Evolutionary conservation across 2,797 vertebrate genomes (phyloP).

Genomic region (Clarias platycephalus): DNA sequence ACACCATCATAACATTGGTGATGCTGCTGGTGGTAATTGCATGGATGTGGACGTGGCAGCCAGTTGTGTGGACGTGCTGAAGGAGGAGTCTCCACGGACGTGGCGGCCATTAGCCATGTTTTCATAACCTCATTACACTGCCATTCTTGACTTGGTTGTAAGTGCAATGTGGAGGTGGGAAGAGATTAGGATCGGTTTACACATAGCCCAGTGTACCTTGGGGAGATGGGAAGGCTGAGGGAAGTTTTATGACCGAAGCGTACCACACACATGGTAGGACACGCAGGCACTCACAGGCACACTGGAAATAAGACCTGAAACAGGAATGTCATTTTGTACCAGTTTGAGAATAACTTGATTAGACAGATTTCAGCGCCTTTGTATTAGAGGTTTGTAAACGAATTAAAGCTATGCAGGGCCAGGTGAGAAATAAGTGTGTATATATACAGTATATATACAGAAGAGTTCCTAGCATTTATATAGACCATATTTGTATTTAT

Average conservation of each 20-base stretch:
- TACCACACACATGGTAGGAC: neutral
- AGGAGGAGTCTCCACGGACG: conserved; percentile 29
- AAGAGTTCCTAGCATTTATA: neutral
- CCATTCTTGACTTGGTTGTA: conserved; percentile 49
- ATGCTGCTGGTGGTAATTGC: conserved; percentile 33
- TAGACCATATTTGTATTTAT: conserved; percentile 4
- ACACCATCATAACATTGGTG: conserved; percentile 6
- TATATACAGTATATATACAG: neutral
- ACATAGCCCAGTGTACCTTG: conserved; percentile 13
- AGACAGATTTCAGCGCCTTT: neutral
- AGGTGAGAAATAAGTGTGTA: neutral
- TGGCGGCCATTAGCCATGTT: conserved; percentile 44
- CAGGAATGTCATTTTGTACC: neutral
- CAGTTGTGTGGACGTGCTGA: conserved; percentile 42
- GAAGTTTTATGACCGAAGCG: neutral
- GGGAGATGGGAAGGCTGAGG: conserved; percentile 10
- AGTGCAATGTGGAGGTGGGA: conserved; percentile 45
- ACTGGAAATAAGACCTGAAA: neutral
- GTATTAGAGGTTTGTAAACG: neutral
- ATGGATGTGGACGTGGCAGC: conserved; percentile 27
- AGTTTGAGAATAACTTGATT: neutral
- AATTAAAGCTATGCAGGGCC: neutral
- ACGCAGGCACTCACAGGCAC: neutral
- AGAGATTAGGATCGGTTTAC: conserved; percentile 44
- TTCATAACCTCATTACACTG: conserved; percentile 58